These are phyloP conservation scores for Pseudochaenichthys georgianus DNA, from an alignment of 2,797 vertebrate species.

Conservation along the genomic window DNA sequence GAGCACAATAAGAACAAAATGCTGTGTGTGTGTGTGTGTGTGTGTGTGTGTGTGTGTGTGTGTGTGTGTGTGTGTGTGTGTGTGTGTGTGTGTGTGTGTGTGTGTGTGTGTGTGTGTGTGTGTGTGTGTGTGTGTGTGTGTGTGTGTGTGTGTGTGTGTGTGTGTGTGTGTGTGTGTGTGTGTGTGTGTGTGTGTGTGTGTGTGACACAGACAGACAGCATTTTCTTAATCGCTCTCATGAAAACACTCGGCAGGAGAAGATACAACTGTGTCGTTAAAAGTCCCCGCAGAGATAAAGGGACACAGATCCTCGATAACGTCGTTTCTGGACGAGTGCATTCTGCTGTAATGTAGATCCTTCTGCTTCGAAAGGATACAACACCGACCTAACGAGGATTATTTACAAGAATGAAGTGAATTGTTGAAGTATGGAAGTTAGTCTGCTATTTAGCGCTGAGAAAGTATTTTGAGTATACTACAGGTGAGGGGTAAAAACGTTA, in stretches of 20 bases:
- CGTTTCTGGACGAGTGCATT: conserved; percentile 7
- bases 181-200: too few species aligned
- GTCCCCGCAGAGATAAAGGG: not conserved
- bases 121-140: too few species aligned
- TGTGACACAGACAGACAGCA: conserved; percentile 35
- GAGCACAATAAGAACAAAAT: conserved; percentile 54
- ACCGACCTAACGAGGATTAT: not conserved
- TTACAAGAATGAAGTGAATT: too few species aligned
- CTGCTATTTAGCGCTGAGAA: too few species aligned
- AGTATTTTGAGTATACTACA: too few species aligned
- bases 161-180: too few species aligned
- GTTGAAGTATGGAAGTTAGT: not conserved
- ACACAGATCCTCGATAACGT: not conserved
- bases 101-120: too few species aligned
- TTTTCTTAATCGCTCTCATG: conserved; percentile 38
- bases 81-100: too few species aligned
- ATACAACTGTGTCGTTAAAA: conserved; percentile 21
- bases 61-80: not conserved
- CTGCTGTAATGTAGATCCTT: not conserved
- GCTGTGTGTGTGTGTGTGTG: not conserved
- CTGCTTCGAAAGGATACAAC: not conserved
- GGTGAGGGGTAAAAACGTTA: too few species aligned
- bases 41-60: conserved; percentile 8
- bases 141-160: too few species aligned
- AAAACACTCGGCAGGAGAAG: conserved; percentile 33